Base-by-base conservation (phyloP, 2,888 invertebrate genomes). In the Bellardia bayeri region DNA sequence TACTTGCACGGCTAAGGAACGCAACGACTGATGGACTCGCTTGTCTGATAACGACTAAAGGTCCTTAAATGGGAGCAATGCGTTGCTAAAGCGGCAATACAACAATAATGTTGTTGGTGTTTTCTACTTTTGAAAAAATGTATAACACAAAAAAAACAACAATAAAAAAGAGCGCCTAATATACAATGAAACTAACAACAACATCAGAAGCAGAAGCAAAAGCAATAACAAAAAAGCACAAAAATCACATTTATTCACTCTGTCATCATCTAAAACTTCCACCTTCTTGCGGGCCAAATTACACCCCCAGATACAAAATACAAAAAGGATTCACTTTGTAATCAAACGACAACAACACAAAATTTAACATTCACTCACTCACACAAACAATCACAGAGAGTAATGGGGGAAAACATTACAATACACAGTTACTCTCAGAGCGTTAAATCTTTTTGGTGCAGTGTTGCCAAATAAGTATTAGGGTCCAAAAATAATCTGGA, bases 11-110 rank as follows among this genome's bases (percentile, higher is more conserved):
- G 90, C 91, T 92, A 92, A 92, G 92, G 92, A 92, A 92, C 92
- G 92, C 92, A 92, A 92, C 92, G 92, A 92, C 92, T 92, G 92
- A 91, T 92, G 92, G 91, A 92, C 92, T 92, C 92, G 92, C 92
- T 92, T 92, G 92, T 92, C 92, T 92, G 92, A 92, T 92, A 92
- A 92, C 92, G 92, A 92, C 92, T 92, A 91, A 92, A 92, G 92
- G 92, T 91, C 92, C 91, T 87, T 85, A 82, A 82, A 79, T 91
- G 90, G 90, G 90, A 91, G 91, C 90, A 91, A 90, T 92, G 91
- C 74, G 78, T 82, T 49, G 68, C 79, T 63, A 66, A 75, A 76
- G 68, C 89, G 82, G 79, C 79, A 78, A 72, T 85, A 78, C 74
- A 82, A 68, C 54, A 63, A 63, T 71, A 69, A 79, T 71, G 66